phyloP scores from a whole-genome alignment of 1,140 invertebrate genomes.

The Medauroidea extradentata region DNA sequence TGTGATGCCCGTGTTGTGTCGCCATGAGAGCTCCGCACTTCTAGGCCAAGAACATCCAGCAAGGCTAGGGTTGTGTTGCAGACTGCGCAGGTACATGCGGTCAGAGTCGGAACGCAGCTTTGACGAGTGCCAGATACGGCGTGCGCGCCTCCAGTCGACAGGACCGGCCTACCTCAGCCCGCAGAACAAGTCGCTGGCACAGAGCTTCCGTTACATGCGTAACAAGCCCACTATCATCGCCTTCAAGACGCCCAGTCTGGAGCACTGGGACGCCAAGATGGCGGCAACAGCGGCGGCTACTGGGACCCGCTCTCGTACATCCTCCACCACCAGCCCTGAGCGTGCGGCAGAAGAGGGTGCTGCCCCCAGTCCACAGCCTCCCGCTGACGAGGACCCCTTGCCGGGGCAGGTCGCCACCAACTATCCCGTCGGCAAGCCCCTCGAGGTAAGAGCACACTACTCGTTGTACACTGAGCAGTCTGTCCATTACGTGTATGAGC shows the following conservation, averaged over 20 bases:
- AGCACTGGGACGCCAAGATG: conserved; percentile 52
- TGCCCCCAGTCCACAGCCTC: conserved; percentile 27
- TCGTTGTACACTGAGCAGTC: too few species aligned
- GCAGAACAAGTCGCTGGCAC: conserved; percentile 70
- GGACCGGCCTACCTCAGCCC: conserved; percentile 66
- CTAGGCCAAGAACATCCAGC: too few species aligned
- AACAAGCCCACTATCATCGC: conserved; percentile 83
- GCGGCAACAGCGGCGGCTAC: conserved; percentile 20
- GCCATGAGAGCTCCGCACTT: too few species aligned
- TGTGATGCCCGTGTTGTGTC: too few species aligned
- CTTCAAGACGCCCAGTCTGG: conserved; percentile 71
- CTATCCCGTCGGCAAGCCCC: conserved; percentile 71
- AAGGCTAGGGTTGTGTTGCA: conserved; percentile 33
- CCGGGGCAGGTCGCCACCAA: conserved; percentile 45
- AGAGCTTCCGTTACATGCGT: conserved; percentile 78
- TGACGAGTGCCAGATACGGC: conserved; percentile 59
- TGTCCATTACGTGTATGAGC: too few species aligned
- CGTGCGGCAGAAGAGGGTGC: not conserved
- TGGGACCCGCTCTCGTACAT: not conserved
- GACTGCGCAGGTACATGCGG: conserved; percentile 62
- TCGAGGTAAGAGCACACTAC: conserved; percentile 63
- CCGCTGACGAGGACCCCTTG: conserved; percentile 51
- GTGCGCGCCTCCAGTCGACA: conserved; percentile 57
- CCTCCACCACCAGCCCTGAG: not conserved
- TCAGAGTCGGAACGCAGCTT: conserved; percentile 75